Percentiles rank a stretch among this genome's conserved stretches.
These are phyloP conservation scores for Perithous albicinctus DNA, from an alignment of 2,888 invertebrate species.

Conservation along the genomic window DNA sequence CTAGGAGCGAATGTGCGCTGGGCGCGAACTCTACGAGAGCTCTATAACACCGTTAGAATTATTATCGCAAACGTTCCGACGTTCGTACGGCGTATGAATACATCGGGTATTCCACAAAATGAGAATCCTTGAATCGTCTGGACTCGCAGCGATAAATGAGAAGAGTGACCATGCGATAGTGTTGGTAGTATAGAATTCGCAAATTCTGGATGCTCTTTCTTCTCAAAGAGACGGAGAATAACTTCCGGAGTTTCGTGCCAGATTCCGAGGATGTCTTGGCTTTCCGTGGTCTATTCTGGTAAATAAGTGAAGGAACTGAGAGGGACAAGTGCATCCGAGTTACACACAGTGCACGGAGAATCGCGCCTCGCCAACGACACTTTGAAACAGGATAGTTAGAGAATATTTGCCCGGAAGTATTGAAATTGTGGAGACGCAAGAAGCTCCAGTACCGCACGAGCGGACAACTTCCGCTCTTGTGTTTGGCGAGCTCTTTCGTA, in stretches of 20 bases:
- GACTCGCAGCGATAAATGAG: conserved; percentile 7
- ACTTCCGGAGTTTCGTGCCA: conserved; percentile 32
- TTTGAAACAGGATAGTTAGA: conserved; percentile 52
- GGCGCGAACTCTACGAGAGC: conserved; percentile 33
- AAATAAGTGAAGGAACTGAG: not conserved
- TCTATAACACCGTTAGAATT: conserved; percentile 63
- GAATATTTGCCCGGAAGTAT: conserved; percentile 62
- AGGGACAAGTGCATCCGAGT: conserved; percentile 19
- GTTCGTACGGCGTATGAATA: conserved; percentile 39
- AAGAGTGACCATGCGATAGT: not conserved
- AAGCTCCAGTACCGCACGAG: not conserved
- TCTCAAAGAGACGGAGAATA: conserved; percentile 7
- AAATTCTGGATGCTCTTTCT: not conserved
- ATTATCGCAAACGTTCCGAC: conserved; percentile 57
- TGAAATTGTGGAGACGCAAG: conserved; percentile 30
- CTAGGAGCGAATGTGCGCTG: conserved; percentile 32
- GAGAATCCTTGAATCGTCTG: conserved; percentile 31
- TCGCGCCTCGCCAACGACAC: conserved; percentile 22
- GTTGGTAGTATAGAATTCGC: conserved; percentile 8
- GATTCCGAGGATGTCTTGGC: conserved; percentile 44
- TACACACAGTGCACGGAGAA: conserved; percentile 6
- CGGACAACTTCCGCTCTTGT: conserved; percentile 19
- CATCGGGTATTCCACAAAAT: conserved; percentile 29
- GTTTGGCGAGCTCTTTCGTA: conserved; percentile 4
- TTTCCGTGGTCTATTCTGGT: conserved; percentile 14